Percentiles rank a stretch among this genome's conserved stretches.
phyloP scores from a whole-genome alignment of 2,888 invertebrate genomes.

The Unio delphinus region DNA sequence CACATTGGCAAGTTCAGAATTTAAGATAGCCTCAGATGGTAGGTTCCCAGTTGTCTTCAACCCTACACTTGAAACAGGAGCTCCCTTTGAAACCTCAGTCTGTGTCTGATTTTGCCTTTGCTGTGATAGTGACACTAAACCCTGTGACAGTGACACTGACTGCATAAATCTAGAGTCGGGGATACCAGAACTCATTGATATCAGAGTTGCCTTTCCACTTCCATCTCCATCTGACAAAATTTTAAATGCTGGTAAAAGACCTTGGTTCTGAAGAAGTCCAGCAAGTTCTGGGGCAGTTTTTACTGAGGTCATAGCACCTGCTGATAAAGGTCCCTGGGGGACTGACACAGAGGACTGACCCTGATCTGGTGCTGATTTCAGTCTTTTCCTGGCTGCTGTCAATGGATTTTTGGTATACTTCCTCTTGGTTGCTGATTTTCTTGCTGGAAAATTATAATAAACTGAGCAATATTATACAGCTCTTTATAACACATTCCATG shows the following conservation, averaged over 20 bases:
- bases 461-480: background rate
- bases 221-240: conserved; percentile 18
- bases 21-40: no score
- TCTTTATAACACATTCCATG: no score
- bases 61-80: no score
- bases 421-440: conserved; percentile 33
- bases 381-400: conserved; percentile 34
- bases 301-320: conserved; percentile 1
- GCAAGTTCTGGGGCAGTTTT: conserved; percentile 39
- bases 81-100: no score
- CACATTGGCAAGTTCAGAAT: no score
- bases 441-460: conserved; percentile 6
- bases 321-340: background rate
- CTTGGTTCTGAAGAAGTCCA: conserved; percentile 34
- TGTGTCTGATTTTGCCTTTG: no score
- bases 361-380: conserved; percentile 28
- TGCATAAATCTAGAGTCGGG: background rate
- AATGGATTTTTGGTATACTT: conserved; percentile 28
- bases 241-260: conserved; percentile 20
- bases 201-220: conserved; percentile 10
- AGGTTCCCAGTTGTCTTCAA: no score
- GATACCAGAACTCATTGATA: background rate
- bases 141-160: no score
- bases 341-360: background rate
- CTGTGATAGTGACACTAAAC: no score